phyloP scores from a whole-genome alignment of 53 echinoderm and acorn worm genomes.

The Temnopleurus reevesii region DNA sequence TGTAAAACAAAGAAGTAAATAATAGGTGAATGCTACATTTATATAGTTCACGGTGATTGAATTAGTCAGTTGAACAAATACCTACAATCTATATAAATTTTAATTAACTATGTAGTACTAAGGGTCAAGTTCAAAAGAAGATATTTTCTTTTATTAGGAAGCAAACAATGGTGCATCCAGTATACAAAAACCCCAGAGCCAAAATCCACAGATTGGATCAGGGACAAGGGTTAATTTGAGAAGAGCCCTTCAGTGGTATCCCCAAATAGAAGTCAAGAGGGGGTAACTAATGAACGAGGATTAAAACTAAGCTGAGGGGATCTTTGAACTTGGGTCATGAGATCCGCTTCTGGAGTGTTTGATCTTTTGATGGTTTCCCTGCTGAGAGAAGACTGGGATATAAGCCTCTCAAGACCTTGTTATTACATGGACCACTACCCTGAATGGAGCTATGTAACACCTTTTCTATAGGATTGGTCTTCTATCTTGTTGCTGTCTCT shows the following conservation, averaged over 20 bases:
- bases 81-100: no score
- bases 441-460: conserved; percentile 3
- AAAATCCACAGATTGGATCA: no score
- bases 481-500: background rate
- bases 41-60: no score
- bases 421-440: background rate
- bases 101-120: no score
- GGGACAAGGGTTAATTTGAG: conserved; percentile 24
- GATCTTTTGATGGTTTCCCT: conserved; percentile 19
- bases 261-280: background rate
- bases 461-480: background rate
- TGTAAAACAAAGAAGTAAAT: no score
- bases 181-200: no score
- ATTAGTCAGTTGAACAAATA: no score
- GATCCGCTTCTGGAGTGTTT: conserved; percentile 22
- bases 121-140: background rate
- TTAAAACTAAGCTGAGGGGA: background rate
- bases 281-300: background rate
- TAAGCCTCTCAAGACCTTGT: background rate
- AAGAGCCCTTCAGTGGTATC: background rate
- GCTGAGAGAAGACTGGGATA: background rate
- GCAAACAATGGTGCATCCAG: background rate
- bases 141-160: background rate
- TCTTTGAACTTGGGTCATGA: conserved; percentile 32
- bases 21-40: no score